Evolutionary conservation across 1,140 invertebrate species (phyloP), one percentile per base, ranked within the genome.

Genomic region (Neomicropteryx cornuta): DNA sequence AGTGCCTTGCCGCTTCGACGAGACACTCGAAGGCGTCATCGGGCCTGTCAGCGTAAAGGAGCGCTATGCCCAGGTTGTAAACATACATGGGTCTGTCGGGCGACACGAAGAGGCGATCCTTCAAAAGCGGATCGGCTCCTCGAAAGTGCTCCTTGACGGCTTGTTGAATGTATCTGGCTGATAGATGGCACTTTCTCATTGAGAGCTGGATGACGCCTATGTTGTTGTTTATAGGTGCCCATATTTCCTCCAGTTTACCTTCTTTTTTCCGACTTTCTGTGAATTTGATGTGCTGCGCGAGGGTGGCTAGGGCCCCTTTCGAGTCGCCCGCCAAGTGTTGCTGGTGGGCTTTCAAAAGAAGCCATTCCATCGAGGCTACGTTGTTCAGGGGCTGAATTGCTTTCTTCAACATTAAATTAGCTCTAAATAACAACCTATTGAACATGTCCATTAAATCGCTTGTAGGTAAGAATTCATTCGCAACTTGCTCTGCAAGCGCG

Each of bases 11-110:
- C 17, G 85, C 84, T 60, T 90, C 81, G n/a, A 85, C 79, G 5
- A 97, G 75, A 64, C 86, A 93, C 52, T 93, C 87, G 63, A 97
- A 96, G 2, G 94, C 91, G 49, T 83, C 76, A 39, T 75, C 68
- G 2, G 86, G 74, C 48, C 87, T 77, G 29, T 82, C 79, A 24
- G 84, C 76, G 52, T 90, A 82, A 17, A 97, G 67, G 42, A 93
- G 66, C 33, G 86, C 75, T 20, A 96, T 73, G 8, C 92, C 94
- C 47, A 96, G 71, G 68, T 95, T 97, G 55, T 92, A 95, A 53
- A 94, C 76, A 37, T 96, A 72, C 55, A 92, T 79, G 40, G 83
- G 80, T 49, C 81, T 75, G 42, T 79, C 79, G 77, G 47, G 57
- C 51, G 18, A 53, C 45, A 47, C 19, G 38, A 58, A 48, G 57